phyloP scores from a whole-genome alignment of 2,888 invertebrate genomes.

The Bombylius major region DNA sequence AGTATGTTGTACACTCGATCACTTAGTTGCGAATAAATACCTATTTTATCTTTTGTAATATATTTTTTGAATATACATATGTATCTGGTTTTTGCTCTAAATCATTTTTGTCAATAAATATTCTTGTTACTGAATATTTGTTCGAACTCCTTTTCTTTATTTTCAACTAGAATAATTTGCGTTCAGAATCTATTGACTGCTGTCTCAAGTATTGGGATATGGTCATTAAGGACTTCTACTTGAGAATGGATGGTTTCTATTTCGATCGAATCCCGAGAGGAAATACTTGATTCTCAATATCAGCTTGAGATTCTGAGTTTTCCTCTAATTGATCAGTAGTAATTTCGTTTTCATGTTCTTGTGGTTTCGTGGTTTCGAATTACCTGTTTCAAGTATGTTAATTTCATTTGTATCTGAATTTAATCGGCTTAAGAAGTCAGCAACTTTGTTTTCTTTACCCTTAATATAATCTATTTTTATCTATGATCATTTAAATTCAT shows the following conservation, averaged over 20 bases:
- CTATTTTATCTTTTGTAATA: background rate
- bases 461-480: background rate
- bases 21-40: background rate
- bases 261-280: slow-evolving; percentile 1
- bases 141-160: background rate
- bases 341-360: no score
- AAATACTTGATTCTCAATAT: background rate
- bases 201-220: slow-evolving; percentile 3
- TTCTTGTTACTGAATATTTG: no score
- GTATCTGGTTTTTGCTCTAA: no score
- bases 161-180: background rate
- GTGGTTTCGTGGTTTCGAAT: no score
- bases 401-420: slow-evolving; percentile 1
- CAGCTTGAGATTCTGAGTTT: background rate
- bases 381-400: background rate
- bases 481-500: slow-evolving; percentile 1
- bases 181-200: slow-evolving; percentile 4
- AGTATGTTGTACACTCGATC: background rate
- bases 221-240: slow-evolving; percentile 1
- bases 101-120: no score
- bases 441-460: slow-evolving; percentile 6
- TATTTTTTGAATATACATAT: no score
- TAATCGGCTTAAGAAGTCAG: slow-evolving; percentile 5
- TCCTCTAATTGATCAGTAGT: background rate
- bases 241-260: slow-evolving; percentile 2